Evolutionary conservation across 2,797 vertebrate species (phyloP).

Genomic region (Acanthiza pusilla): DNA sequence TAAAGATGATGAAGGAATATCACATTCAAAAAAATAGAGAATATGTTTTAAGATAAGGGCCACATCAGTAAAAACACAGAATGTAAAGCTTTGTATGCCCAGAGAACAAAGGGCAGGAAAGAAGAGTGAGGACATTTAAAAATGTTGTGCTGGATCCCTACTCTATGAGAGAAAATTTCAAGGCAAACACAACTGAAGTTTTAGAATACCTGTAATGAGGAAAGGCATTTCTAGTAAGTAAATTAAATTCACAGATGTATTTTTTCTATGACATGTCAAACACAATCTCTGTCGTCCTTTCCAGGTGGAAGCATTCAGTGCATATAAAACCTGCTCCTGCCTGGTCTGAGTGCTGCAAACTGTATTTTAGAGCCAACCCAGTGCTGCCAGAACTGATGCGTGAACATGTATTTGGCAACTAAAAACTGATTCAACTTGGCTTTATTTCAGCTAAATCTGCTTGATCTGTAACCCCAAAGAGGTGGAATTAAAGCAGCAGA

Average conservation of each 20-base stretch:
- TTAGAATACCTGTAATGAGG: background rate
- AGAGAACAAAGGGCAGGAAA: background rate
- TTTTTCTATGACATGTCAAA: background rate
- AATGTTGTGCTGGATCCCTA: background rate
- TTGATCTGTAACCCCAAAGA: background rate
- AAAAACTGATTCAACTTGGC: background rate
- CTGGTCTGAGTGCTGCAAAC: background rate
- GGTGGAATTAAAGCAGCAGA: background rate
- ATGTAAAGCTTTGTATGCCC: background rate
- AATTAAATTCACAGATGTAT: background rate
- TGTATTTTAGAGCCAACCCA: background rate
- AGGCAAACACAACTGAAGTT: background rate
- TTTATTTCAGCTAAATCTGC: background rate
- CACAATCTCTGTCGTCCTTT: background rate
- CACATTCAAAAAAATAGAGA: background rate
- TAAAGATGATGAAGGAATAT: background rate
- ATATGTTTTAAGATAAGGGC: background rate
- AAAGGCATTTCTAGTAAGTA: constrained; percentile 12
- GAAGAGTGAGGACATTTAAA: background rate
- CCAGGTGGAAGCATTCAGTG: background rate
- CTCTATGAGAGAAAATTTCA: background rate
- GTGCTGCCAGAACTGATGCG: background rate
- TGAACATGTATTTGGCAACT: background rate
- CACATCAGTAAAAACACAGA: background rate
- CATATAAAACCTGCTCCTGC: background rate